These are phyloP conservation scores for Malurus leucopterus DNA, from an alignment of 2,797 vertebrate genomes.

Conservation along the genomic window DNA sequence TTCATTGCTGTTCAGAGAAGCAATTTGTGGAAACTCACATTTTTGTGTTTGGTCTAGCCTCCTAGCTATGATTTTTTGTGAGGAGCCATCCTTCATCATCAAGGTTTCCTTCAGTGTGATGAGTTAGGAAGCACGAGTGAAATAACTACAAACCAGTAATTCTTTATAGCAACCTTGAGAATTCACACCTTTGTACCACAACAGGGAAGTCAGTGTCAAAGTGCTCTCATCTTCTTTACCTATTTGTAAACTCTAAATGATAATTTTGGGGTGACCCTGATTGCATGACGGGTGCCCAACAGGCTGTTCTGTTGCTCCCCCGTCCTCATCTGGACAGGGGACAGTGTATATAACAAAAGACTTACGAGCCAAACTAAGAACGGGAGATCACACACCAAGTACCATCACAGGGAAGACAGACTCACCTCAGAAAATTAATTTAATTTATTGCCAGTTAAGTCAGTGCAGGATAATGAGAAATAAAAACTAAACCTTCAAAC, in stretches of 20 bases:
- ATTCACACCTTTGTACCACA: not conserved
- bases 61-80: not conserved
- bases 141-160: not conserved
- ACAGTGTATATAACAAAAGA: not conserved
- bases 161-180: not conserved
- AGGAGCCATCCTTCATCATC: not conserved
- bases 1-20: not conserved
- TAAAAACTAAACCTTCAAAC: not conserved
- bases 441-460: not conserved
- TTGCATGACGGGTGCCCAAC: not conserved
- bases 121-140: not conserved
- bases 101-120: not conserved
- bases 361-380: accelerated
- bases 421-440: not conserved
- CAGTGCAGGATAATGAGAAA: not conserved
- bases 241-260: not conserved
- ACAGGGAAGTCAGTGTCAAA: accelerated
- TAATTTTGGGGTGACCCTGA: not conserved
- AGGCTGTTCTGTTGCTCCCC: accelerated
- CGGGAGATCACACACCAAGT: not conserved
- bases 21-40: not conserved
- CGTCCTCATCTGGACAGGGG: not conserved
- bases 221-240: not conserved
- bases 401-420: accelerated
- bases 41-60: not conserved